Conservation (phyloP, 2,888 invertebrate species). For the Plebejus argus region DNA sequence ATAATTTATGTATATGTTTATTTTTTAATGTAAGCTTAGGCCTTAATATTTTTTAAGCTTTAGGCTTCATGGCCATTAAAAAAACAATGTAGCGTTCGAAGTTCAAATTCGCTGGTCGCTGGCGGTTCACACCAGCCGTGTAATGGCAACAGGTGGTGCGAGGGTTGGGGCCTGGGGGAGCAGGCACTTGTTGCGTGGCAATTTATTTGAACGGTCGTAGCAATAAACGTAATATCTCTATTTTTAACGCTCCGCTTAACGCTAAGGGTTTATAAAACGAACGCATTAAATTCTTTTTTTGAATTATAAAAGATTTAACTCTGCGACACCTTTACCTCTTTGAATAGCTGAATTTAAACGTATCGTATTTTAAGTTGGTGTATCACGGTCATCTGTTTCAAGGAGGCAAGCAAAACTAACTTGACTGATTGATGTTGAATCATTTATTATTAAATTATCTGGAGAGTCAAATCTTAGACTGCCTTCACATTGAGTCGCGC, state of each 20-base stretch:
- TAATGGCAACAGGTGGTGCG: conserved; percentile 61
- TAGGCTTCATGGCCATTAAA: background rate
- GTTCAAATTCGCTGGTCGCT: conserved; percentile 22
- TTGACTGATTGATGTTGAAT: background rate
- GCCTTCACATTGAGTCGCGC: too few species aligned
- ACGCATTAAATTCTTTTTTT: background rate
- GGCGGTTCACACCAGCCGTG: background rate
- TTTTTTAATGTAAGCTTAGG: background rate
- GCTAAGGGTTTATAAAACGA: background rate
- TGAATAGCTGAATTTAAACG: background rate
- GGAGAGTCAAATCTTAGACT: background rate
- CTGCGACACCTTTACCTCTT: background rate
- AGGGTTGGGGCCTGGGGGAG: conserved; percentile 53
- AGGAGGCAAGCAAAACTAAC: background rate
- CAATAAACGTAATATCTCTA: conserved; percentile 37
- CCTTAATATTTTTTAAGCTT: background rate
- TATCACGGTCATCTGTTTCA: background rate
- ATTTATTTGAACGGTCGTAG: conserved; percentile 44
- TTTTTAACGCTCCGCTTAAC: conserved; percentile 26
- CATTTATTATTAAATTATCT: background rate
- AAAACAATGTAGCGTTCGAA: conserved; percentile 2
- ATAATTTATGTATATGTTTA: conserved; percentile 9
- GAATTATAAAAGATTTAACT: background rate
- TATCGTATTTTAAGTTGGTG: background rate
- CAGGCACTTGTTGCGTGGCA: conserved; percentile 61